These are phyloP conservation scores for Crossocerus cetratus DNA, from an alignment of 2,888 invertebrate genomes.

Conservation along the genomic window DNA sequence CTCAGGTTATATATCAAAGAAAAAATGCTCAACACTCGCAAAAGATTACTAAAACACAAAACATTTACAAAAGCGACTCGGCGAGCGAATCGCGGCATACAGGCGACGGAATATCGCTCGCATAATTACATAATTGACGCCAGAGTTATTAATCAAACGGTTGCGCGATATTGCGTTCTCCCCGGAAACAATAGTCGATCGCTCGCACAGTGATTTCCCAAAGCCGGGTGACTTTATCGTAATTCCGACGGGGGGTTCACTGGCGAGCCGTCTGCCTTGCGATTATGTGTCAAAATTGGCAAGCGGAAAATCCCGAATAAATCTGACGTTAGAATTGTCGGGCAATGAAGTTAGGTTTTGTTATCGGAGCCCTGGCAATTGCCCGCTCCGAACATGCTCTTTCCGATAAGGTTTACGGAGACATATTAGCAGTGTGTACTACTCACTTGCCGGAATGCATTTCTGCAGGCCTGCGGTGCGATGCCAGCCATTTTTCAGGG, in stretches of 20 bases:
- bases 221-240: not conserved
- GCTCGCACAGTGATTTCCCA: not conserved
- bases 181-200: too few species aligned
- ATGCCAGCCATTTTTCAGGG: constrained; percentile 68
- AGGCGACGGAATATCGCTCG: too few species aligned
- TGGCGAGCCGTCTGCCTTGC: not conserved
- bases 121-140: not conserved
- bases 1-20: too few species aligned
- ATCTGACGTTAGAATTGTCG: constrained; percentile 27
- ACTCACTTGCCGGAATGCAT: constrained; percentile 69
- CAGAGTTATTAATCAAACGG: not conserved
- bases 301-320: constrained; percentile 11
- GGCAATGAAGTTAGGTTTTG: constrained; percentile 10
- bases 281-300: constrained; percentile 11
- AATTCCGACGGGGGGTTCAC: not conserved
- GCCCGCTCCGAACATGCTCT: not conserved
- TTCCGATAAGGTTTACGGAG: too few species aligned
- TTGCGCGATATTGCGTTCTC: too few species aligned
- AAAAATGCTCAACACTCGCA: too few species aligned
- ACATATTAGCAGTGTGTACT: not conserved
- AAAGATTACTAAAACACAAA: too few species aligned
- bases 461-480: constrained; percentile 68
- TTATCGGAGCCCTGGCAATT: constrained; percentile 16
- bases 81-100: too few species aligned
- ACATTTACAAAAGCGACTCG: too few species aligned